Evolutionary conservation across 2,888 invertebrate genomes (phyloP).

Genomic region (Dascillus cervinus): DNA sequence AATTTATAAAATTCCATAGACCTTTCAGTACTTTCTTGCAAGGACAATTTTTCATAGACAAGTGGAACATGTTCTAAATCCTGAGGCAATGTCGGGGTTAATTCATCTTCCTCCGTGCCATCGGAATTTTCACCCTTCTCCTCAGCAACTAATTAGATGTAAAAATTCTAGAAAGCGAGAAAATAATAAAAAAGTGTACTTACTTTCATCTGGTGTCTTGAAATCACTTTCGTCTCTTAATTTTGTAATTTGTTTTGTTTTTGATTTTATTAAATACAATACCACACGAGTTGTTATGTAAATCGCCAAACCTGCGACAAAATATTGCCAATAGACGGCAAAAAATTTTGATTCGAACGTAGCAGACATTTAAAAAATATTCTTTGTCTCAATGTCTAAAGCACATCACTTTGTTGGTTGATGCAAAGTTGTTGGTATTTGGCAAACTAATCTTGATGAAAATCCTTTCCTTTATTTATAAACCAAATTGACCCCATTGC

Average conservation of each 20-base stretch:
- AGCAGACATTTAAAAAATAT: too few relatives aligned
- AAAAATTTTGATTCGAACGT: slow-evolving; percentile 26
- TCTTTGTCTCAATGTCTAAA: too few relatives aligned
- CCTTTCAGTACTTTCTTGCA: slow-evolving; percentile 51
- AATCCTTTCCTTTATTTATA: too few relatives aligned
- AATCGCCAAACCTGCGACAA: slow-evolving; percentile 30
- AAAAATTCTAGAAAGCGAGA: too few relatives aligned
- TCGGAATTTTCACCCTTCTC: slow-evolving; percentile 14
- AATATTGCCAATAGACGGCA: slow-evolving; percentile 37
- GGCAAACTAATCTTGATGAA: too few relatives aligned
- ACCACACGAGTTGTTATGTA: slow-evolving; percentile 17
- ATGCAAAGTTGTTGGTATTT: too few relatives aligned
- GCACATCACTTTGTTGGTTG: too few relatives aligned
- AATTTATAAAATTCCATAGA: slow-evolving; percentile 63
- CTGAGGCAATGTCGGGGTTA: slow-evolving; percentile 53
- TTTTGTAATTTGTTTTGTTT: not conserved
- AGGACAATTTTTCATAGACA: slow-evolving; percentile 47
- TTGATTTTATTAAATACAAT: not conserved
- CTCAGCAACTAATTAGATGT: slow-evolving; percentile 15
- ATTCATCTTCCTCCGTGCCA: slow-evolving; percentile 18
- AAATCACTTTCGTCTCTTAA: not conserved
- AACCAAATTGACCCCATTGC: too few relatives aligned
- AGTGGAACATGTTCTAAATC: slow-evolving; percentile 63
- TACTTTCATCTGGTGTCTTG: slow-evolving; percentile 20
- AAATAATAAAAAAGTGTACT: slow-evolving; percentile 1